These are phyloP conservation scores for Metellina segmentata DNA, from an alignment of 2,888 invertebrate species.

Conservation along the genomic window DNA sequence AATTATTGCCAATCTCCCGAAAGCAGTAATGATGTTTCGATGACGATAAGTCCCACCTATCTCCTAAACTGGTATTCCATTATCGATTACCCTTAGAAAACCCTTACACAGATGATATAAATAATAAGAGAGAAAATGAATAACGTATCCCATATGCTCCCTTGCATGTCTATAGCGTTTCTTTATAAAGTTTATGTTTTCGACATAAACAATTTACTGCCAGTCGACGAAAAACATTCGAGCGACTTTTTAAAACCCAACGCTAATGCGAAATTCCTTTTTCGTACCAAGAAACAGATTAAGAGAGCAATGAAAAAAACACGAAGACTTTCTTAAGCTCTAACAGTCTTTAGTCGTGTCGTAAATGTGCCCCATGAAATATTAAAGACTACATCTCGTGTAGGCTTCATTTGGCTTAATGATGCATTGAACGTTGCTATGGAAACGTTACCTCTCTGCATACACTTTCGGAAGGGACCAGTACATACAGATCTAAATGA, in stretches of 20 bases:
- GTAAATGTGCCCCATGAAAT: slow-evolving; percentile 24
- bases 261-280: not conserved
- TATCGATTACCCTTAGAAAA: no score
- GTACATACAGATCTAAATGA: not conserved
- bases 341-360: slow-evolving; percentile 5
- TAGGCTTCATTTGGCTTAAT: slow-evolving; percentile 34
- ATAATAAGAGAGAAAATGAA: no score
- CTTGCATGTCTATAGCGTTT: not conserved
- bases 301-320: not conserved
- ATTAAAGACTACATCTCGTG: slow-evolving; percentile 22
- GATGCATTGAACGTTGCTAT: slow-evolving; percentile 12
- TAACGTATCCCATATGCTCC: not conserved
- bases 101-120: no score
- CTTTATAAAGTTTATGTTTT: not conserved
- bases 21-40: no score
- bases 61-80: no score
- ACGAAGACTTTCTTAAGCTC: not conserved
- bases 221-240: not conserved
- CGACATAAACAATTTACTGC: not conserved
- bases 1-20: no score
- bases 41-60: no score
- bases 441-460: not conserved
- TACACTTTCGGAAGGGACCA: not conserved
- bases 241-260: not conserved
- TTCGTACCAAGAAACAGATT: not conserved